phyloP scores from a whole-genome alignment of 2,888 invertebrate genomes.

The Microctonus brassicae region DNA sequence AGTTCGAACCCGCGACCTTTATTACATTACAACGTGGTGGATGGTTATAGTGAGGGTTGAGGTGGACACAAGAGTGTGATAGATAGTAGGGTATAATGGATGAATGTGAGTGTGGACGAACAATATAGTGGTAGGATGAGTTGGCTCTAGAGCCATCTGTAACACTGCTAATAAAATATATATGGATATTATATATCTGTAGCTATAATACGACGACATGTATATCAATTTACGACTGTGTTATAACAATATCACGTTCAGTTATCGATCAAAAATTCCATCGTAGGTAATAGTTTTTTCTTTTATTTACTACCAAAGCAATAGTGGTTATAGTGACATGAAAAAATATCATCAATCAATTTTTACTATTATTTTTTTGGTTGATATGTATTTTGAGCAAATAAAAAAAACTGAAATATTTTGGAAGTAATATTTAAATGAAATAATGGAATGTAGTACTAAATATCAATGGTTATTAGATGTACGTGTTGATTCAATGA shows the following conservation, averaged over 20 bases:
- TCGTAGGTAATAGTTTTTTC: not conserved
- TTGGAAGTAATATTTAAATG: too few relatives aligned
- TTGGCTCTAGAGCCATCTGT: not conserved
- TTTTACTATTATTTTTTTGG: too few relatives aligned
- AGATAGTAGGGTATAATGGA: not conserved
- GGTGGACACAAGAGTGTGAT: not conserved
- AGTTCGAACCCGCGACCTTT: not conserved
- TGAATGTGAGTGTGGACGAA: not conserved
- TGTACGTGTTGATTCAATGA: conserved; percentile 1
- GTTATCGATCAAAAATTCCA: not conserved
- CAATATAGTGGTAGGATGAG: not conserved
- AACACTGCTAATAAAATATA: not conserved
- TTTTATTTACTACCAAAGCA: not conserved
- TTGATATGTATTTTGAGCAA: too few relatives aligned
- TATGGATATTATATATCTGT: not conserved
- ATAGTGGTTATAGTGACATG: not conserved
- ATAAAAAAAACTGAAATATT: too few relatives aligned
- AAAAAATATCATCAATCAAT: too few relatives aligned
- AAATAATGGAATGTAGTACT: conserved; percentile 6
- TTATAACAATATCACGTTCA: not conserved
- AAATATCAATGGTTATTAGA: conserved; percentile 1
- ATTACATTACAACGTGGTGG: not conserved
- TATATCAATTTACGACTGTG: not conserved
- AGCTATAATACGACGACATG: not conserved
- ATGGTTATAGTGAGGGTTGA: not conserved